Conservation (phyloP, 2,113 vertebrate species). For the Amphilophus citrinellus region DNA sequence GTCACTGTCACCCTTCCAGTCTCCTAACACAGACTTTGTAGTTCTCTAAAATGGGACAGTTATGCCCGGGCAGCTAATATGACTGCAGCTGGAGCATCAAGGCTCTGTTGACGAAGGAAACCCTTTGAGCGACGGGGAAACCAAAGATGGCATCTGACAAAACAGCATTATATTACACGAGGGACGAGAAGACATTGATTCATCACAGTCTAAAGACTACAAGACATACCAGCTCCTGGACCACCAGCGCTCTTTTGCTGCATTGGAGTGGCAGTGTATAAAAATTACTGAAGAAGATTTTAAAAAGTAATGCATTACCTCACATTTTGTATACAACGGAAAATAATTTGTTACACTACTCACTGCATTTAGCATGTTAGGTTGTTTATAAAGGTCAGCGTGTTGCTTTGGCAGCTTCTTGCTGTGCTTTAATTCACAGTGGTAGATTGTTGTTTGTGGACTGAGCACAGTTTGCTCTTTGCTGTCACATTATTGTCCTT, state of each 20-base stretch:
- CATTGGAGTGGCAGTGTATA: neutral
- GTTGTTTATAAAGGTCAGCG: neutral
- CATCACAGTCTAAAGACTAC: neutral
- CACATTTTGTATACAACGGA: neutral
- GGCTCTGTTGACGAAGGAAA: neutral
- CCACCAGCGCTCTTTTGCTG: neutral
- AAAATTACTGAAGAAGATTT: neutral
- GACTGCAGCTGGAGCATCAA: neutral
- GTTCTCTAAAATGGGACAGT: neutral
- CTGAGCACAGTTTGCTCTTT: neutral
- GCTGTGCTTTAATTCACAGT: neutral
- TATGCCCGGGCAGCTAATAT: neutral
- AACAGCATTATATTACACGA: neutral
- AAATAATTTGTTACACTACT: neutral
- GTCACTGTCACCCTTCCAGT: neutral
- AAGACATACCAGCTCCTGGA: neutral
- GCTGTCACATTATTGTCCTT: neutral
- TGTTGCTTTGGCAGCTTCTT: neutral
- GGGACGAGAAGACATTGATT: neutral
- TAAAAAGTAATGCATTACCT: neutral
- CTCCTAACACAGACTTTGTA: no score
- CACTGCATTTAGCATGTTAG: neutral
- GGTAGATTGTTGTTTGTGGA: neutral
- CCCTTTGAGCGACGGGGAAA: neutral
- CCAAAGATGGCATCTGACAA: neutral